Evolutionary conservation across 2,888 invertebrate species (phyloP).

Genomic region (Lottia gigantea): DNA sequence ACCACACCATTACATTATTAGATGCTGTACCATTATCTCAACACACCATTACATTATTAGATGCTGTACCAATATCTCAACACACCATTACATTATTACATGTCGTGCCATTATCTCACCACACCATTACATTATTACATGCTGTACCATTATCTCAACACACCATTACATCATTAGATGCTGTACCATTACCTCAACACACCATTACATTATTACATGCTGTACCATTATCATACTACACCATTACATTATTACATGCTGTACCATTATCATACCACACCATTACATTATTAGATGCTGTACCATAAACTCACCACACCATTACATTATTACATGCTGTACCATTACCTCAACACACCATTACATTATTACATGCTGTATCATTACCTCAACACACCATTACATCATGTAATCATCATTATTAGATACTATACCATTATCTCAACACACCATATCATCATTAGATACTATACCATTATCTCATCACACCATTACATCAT

Average conservation of each 20-base stretch:
- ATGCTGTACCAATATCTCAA: too few relatives aligned
- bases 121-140: constrained; percentile 72
- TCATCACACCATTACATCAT: too few relatives aligned
- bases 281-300: constrained; percentile 65
- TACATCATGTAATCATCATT: constrained; percentile 59
- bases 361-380: too few relatives aligned
- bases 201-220: constrained; percentile 83
- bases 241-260: constrained; percentile 85
- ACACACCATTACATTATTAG: too few relatives aligned
- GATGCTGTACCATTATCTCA: too few relatives aligned
- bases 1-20: too few relatives aligned
- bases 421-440: constrained; percentile 73
- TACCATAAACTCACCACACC: too few relatives aligned
- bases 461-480: too few relatives aligned
- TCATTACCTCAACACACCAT: constrained; percentile 69
- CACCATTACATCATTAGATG: constrained; percentile 81
- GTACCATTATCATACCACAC: constrained; percentile 80
- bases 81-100: too few relatives aligned
- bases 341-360: constrained; percentile 76
- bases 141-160: constrained; percentile 76
- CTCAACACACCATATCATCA: constrained; percentile 77
- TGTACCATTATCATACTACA: constrained; percentile 81
- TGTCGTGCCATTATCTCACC: constrained; percentile 69
- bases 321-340: constrained; percentile 75
- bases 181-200: constrained; percentile 87